phyloP scores from a whole-genome alignment of 2,888 invertebrate species.

The Drosophila putrida region DNA sequence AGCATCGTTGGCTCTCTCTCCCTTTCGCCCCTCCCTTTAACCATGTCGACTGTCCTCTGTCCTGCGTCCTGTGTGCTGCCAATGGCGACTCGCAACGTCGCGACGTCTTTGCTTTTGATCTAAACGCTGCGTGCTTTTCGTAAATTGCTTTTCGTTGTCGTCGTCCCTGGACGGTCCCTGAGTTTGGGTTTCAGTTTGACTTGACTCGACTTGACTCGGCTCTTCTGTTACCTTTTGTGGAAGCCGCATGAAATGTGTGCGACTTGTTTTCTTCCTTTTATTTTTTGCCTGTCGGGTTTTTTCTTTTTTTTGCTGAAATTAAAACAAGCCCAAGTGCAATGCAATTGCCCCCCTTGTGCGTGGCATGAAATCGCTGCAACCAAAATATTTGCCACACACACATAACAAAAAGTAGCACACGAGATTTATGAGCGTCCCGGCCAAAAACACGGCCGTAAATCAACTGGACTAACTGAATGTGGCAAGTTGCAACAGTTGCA shows the following conservation, averaged over 20 bases:
- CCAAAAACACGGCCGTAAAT: conserved; percentile 60
- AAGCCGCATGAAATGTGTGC: conserved; percentile 83
- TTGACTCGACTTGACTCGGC: conserved; percentile 25
- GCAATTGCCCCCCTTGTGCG: conserved; percentile 66
- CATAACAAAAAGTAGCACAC: conserved; percentile 25
- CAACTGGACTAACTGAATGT: conserved; percentile 46
- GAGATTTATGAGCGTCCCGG: conserved; percentile 59
- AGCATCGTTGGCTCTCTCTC: conserved; percentile 56
- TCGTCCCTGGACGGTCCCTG: conserved; percentile 33
- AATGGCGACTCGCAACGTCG: conserved; percentile 60
- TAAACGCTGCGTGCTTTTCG: conserved; percentile 80
- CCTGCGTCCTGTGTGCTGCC: conserved; percentile 33
- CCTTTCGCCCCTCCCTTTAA: conserved; percentile 3
- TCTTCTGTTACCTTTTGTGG: conserved; percentile 70
- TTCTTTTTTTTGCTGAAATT: conserved; percentile 46
- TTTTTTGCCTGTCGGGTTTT: conserved; percentile 15
- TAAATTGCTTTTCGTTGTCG: conserved; percentile 81
- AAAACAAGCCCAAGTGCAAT: conserved; percentile 52
- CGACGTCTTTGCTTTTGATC: conserved; percentile 75
- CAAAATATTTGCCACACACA: conserved; percentile 74
- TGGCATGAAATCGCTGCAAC: conserved; percentile 76
- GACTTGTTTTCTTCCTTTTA: conserved; percentile 65
- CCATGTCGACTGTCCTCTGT: background rate
- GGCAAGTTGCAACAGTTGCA: conserved; percentile 43
- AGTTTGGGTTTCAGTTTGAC: conserved; percentile 9